These are phyloP conservation scores for Rousettus madagascariensis DNA, from an alignment of 2,797 vertebrate genomes.

Conservation along the genomic window DNA sequence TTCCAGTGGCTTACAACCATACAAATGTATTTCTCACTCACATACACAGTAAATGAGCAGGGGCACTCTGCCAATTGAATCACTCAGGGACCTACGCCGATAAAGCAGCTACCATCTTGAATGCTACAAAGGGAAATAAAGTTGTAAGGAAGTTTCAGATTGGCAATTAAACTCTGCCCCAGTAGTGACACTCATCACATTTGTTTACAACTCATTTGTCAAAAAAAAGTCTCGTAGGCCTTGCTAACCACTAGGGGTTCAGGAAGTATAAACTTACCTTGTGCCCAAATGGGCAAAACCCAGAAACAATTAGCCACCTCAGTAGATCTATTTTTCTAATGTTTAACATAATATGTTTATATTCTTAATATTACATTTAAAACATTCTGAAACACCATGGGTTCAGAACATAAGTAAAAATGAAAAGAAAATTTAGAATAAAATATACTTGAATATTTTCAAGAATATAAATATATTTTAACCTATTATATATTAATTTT, in stretches of 20 bases:
- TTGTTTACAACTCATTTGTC: background rate
- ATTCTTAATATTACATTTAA: slow-evolving; percentile 6
- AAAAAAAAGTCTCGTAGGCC: background rate
- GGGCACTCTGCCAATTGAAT: background rate
- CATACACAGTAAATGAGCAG: background rate
- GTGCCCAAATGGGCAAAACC: background rate
- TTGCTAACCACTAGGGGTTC: background rate
- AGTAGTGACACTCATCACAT: background rate
- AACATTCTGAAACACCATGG: background rate
- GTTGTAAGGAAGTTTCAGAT: background rate
- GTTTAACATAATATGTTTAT: background rate
- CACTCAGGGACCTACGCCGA: background rate
- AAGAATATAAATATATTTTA: background rate
- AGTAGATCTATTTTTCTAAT: background rate
- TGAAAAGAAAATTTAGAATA: background rate
- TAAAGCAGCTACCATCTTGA: background rate
- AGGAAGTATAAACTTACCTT: background rate
- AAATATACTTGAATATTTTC: slow-evolving; percentile 42
- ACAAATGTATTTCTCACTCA: background rate
- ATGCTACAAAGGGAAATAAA: background rate
- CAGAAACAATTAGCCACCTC: background rate
- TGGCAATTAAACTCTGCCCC: background rate
- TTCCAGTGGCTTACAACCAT: background rate
- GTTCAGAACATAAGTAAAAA: background rate
- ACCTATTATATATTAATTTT: slow-evolving; percentile 6